Percentiles rank a stretch among this genome's conserved stretches.
Conservation (phyloP, 2,888 invertebrate genomes). For the Microctonus brassicae region DNA sequence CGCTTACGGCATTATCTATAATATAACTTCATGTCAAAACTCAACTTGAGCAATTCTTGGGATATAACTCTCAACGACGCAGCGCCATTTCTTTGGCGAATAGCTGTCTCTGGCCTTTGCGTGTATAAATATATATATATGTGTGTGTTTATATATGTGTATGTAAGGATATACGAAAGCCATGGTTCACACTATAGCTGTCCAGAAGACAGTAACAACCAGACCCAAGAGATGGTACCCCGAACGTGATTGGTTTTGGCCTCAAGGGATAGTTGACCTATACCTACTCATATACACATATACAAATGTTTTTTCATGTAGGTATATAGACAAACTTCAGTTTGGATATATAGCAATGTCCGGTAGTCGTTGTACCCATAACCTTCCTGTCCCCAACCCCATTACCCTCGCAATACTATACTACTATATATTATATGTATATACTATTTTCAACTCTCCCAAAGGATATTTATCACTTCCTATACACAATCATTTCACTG, state of each 20-base stretch:
- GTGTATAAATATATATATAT: background rate
- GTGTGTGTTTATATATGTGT: background rate
- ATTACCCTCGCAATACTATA: background rate
- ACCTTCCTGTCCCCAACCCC: background rate
- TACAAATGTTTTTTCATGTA: background rate
- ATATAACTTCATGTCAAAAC: conserved; percentile 27
- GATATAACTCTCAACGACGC: conserved; percentile 44
- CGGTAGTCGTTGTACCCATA: conserved; percentile 5
- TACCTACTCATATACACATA: background rate
- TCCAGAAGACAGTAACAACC: conserved; percentile 44
- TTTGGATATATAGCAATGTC: background rate
- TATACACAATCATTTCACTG: background rate
- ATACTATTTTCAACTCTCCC: conserved; percentile 1
- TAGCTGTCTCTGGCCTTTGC: too few species aligned
- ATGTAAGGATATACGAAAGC: background rate
- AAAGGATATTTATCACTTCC: background rate
- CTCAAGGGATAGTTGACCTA: conserved; percentile 48
- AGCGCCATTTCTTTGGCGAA: conserved; percentile 45
- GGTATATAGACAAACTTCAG: background rate
- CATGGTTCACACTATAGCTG: conserved; percentile 19
- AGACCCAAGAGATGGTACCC: conserved; percentile 40
- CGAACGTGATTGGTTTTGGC: conserved; percentile 50
- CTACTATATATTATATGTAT: background rate
- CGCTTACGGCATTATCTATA: background rate
- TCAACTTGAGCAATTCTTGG: conserved; percentile 52